These are phyloP conservation scores for Papilio elwesi DNA, from an alignment of 2,888 invertebrate genomes.

Conservation along the genomic window DNA sequence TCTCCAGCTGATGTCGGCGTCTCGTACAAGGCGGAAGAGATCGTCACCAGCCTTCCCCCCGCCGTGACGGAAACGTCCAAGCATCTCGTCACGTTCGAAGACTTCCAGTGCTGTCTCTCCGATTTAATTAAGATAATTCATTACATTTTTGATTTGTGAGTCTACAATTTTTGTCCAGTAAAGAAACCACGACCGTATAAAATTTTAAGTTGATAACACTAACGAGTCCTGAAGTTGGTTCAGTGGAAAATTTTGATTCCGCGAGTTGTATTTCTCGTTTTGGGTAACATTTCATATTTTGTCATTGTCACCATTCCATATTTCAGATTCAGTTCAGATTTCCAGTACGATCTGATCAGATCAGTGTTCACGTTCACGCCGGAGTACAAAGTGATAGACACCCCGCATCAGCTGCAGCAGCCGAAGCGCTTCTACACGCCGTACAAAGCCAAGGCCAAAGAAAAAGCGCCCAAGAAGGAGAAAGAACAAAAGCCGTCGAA, in stretches of 20 bases:
- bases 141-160: slow-evolving; percentile 78
- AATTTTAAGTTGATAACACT: too few species aligned
- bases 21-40: slow-evolving; percentile 56
- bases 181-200: too few species aligned
- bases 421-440: slow-evolving; percentile 63
- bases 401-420: slow-evolving; percentile 63
- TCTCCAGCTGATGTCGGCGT: slow-evolving; percentile 63
- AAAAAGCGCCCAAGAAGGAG: slow-evolving; percentile 60
- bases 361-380: slow-evolving; percentile 71
- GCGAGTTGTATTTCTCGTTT: too few species aligned
- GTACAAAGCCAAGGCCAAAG: slow-evolving; percentile 59
- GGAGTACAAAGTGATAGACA: slow-evolving; percentile 64
- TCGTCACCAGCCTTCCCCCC: slow-evolving; percentile 18
- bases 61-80: slow-evolving; percentile 38
- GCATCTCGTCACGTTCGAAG: slow-evolving; percentile 58
- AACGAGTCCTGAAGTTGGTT: too few species aligned
- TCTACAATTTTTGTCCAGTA: slow-evolving; percentile 29
- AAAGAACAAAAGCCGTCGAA: slow-evolving; percentile 53
- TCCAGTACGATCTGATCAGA: slow-evolving; percentile 70
- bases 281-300: too few species aligned
- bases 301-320: too few species aligned
- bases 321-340: slow-evolving; percentile 74
- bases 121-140: slow-evolving; percentile 73
- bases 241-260: too few species aligned
- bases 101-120: slow-evolving; percentile 63